Conservation (phyloP, 2,113 vertebrate genomes). For the Apistogramma diplotaenia region DNA sequence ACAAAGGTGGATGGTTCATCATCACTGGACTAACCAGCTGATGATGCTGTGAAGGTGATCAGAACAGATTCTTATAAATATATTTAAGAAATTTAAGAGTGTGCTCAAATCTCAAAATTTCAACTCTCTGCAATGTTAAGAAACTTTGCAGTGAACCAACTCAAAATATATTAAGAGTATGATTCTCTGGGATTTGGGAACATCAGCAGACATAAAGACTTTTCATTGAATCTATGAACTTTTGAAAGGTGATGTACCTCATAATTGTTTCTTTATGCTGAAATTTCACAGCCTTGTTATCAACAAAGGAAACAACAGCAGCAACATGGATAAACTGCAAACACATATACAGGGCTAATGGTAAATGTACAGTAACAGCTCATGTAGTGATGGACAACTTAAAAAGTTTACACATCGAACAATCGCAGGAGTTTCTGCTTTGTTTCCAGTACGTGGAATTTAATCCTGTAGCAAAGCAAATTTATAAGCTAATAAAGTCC, state of each 20-base stretch:
- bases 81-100: neutral
- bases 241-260: neutral
- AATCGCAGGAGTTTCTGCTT: neutral
- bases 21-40: neutral
- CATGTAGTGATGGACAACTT: neutral
- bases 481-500: neutral
- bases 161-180: neutral
- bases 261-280: neutral
- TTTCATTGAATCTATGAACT: neutral
- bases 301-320: neutral
- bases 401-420: neutral
- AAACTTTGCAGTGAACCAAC: neutral
- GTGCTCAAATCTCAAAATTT: neutral
- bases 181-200: neutral
- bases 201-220: neutral
- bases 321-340: neutral
- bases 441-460: neutral
- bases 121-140: neutral
- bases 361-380: neutral
- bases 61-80: neutral
- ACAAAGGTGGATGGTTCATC: neutral
- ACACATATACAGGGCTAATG: neutral
- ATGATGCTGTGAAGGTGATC: neutral
- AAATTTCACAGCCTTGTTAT: neutral
- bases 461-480: neutral